Evolutionary conservation across 1,140 invertebrate species (phyloP).

Genomic region (Pseudomyrmex sp.): DNA sequence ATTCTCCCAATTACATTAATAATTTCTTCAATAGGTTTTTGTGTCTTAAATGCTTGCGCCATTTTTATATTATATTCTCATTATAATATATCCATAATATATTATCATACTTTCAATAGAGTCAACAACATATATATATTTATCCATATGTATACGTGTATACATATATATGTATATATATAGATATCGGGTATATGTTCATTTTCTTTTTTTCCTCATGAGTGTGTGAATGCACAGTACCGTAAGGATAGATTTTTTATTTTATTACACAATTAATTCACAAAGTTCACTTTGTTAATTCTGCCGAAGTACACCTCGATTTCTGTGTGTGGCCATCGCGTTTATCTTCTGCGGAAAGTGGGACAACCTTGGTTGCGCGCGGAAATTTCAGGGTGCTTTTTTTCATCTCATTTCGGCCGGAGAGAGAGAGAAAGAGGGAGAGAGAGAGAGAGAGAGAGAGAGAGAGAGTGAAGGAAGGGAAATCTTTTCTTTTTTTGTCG

Average conservation of each 20-base stretch:
- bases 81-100: conserved; percentile 79
- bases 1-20: conserved; percentile 82
- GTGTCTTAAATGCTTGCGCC: conserved; percentile 77
- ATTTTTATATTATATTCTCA: conserved; percentile 72
- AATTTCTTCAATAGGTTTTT: conserved; percentile 74
- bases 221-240: conserved; percentile 80
- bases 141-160: conserved; percentile 76
- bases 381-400: conserved; percentile 17
- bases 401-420: conserved; percentile 9
- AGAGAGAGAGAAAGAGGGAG: too few species aligned
- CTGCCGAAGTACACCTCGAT: conserved; percentile 71
- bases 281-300: conserved; percentile 65
- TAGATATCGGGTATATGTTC: conserved; percentile 81
- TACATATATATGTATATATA: conserved; percentile 80
- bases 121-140: conserved; percentile 84
- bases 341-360: conserved; percentile 41
- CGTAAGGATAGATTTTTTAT: conserved; percentile 62
- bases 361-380: conserved; percentile 51
- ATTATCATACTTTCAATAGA: conserved; percentile 85
- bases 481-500: conserved; percentile 3
- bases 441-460: not conserved
- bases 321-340: conserved; percentile 39
- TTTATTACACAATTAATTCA: conserved; percentile 71
- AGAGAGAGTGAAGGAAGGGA: not conserved
- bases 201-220: conserved; percentile 64